Evolutionary conservation across 2,888 invertebrate species (phyloP).

Genomic region (Monochamus alternatus): DNA sequence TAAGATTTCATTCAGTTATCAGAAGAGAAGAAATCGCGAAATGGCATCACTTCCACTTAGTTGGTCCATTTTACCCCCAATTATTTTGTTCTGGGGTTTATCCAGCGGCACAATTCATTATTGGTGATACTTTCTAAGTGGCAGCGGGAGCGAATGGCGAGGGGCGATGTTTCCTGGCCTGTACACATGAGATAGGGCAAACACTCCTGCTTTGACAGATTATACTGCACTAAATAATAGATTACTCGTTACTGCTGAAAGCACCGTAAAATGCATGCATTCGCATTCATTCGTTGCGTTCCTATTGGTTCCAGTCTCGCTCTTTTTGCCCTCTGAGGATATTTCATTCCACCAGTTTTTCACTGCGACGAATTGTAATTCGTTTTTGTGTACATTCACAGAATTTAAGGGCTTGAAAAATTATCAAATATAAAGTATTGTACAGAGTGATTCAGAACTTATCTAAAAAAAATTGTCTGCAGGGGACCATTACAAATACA

Average conservation of each 20-base stretch:
- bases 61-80: slow-evolving; percentile 62
- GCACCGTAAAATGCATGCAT: slow-evolving; percentile 51
- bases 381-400: neutral
- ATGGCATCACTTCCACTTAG: slow-evolving; percentile 61
- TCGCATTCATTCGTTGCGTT: slow-evolving; percentile 34
- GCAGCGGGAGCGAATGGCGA: slow-evolving; percentile 27
- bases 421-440: neutral
- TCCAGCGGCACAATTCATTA: slow-evolving; percentile 54
- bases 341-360: slow-evolving; percentile 19
- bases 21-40: slow-evolving; percentile 50
- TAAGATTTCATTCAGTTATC: neutral
- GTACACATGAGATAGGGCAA: slow-evolving; percentile 65
- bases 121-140: slow-evolving; percentile 37
- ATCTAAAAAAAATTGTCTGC: too few species aligned
- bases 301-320: slow-evolving; percentile 30
- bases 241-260: slow-evolving; percentile 60
- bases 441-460: neutral
- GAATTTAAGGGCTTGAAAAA: neutral
- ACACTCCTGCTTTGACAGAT: slow-evolving; percentile 66
- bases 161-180: slow-evolving; percentile 53
- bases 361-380: slow-evolving; percentile 12
- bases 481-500: too few species aligned
- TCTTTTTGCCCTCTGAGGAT: slow-evolving; percentile 4
- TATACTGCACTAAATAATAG: slow-evolving; percentile 66
- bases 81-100: slow-evolving; percentile 59